Evolutionary conservation across 92 coral and sea anemone species (phyloP).

Genomic region (Micromussa lordhowensis): DNA sequence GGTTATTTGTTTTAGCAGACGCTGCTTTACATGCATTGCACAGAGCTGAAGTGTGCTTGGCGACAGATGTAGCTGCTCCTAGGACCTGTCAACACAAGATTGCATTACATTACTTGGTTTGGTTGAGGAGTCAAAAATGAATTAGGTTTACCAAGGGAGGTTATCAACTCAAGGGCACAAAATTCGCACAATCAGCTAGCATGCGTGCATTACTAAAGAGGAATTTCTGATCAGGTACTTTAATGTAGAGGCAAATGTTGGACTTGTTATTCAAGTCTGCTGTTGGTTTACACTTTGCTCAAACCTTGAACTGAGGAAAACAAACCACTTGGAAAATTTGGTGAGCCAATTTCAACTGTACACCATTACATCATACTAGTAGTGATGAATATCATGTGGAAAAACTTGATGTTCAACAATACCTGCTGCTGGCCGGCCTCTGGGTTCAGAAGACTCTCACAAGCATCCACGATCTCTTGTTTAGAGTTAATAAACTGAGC

Average conservation of each 20-base stretch:
- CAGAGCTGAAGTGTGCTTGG: slow-evolving; percentile 98
- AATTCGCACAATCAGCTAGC: neutral
- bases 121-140: neutral
- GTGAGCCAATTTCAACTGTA: neutral
- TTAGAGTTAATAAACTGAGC: slow-evolving; percentile 92
- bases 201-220: neutral
- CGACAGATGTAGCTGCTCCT: slow-evolving; percentile 95
- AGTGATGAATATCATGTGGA: neutral
- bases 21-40: slow-evolving; percentile 99
- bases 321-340: neutral
- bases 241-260: neutral
- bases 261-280: neutral
- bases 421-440: slow-evolving; percentile 96
- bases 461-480: slow-evolving; percentile 92
- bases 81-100: slow-evolving; percentile 67
- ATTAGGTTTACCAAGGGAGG: neutral
- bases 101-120: neutral
- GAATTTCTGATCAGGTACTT: neutral
- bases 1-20: slow-evolving; percentile 93
- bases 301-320: neutral
- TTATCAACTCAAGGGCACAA: neutral
- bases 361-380: neutral
- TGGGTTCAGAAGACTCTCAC: slow-evolving; percentile 84
- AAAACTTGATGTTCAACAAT: neutral
- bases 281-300: neutral